Evolutionary conservation across 2,113 vertebrate genomes (phyloP), one percentile per base, ranked within the genome.

Genomic region (Nyctibius bracteatus): DNA sequence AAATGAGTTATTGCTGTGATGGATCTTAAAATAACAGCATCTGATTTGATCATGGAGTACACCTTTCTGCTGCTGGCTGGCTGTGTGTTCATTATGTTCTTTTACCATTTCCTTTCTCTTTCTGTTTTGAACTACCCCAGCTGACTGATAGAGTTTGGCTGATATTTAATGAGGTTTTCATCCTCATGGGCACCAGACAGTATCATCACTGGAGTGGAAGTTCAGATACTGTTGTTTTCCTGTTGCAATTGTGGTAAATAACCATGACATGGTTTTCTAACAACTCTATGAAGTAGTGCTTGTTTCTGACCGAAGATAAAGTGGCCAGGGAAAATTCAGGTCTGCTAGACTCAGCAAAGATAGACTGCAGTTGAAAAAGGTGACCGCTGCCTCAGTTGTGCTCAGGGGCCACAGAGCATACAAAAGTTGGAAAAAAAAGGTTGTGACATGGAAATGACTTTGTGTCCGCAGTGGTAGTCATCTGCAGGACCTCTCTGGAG

Each of bases 401-500:
- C 31, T 43, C 28, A 17, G 3, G 18, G 24, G 54, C 54, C 14
- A 39, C n/a, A 16, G 25, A 37, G 17, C 33, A 8, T 33, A 4
- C 12, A 72, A 12, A 73, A 86, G 14, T 58, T 46, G 41, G 20
- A 66, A 68, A 61, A 18, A 21, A 37, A 70, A 61, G 12, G 1
- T 37, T 68, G 8, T 16, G 19, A 13, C 5, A 8, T 39, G 46
- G 15, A 80, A 68, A 10, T 88, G 2, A 30, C n/a, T 46, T 65
- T 0, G 1, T 57, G 12, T 44, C 14, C 0, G 0, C 31, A 35
- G 23, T 30, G 23, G 7, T 18, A 21, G 54, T 63, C 14, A 23
- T 35, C 79, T 58, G 58, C 39, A 61, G 23, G 23, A 71, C n/a
- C 33, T 80, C 25, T 51, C 27, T 51, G 25, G 17, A 65, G 13